phyloP scores from a whole-genome alignment of 92 coral and sea anemone species.

The Chrysogorgia sp. region DNA sequence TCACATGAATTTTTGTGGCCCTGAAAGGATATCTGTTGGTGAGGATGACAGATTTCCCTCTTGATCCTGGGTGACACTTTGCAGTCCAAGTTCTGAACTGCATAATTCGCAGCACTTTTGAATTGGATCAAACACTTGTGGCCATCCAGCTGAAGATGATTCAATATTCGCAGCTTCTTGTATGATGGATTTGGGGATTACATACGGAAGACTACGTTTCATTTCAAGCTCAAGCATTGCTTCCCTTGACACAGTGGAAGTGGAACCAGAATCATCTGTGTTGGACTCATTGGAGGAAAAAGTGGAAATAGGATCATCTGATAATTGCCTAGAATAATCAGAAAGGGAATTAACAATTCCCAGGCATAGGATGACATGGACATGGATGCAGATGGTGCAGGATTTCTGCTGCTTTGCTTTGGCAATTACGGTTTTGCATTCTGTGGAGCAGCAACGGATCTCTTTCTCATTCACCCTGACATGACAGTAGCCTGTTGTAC shows the following conservation, averaged over 20 bases:
- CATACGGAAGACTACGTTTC: constrained; percentile 31
- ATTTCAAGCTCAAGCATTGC: constrained; percentile 31
- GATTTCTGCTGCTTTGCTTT: constrained; percentile 43
- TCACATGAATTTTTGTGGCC: no score
- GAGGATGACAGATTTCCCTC: constrained; percentile 22
- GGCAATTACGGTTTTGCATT: constrained; percentile 15
- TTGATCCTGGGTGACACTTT: constrained; percentile 11
- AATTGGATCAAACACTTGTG: constrained; percentile 1
- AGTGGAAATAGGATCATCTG: background rate
- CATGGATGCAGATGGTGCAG: constrained; percentile 4
- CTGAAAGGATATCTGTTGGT: constrained; percentile 36
- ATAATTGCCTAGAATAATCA: no score
- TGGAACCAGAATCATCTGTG: background rate
- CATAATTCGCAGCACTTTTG: constrained; percentile 12
- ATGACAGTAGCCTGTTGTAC: constrained; percentile 44
- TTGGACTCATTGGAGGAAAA: background rate
- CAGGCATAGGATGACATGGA: constrained; percentile 21
- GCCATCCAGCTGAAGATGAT: constrained; percentile 14
- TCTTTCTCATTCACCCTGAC: constrained; percentile 7
- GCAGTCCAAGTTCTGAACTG: background rate
- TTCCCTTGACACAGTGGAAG: background rate
- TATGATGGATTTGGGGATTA: constrained; percentile 14
- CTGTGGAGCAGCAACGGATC: constrained; percentile 41
- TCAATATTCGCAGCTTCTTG: constrained; percentile 11
- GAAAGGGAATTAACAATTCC: background rate